Base-by-base conservation (phyloP, 2,797 vertebrate species). In the Moxostoma hubbsi region DNA sequence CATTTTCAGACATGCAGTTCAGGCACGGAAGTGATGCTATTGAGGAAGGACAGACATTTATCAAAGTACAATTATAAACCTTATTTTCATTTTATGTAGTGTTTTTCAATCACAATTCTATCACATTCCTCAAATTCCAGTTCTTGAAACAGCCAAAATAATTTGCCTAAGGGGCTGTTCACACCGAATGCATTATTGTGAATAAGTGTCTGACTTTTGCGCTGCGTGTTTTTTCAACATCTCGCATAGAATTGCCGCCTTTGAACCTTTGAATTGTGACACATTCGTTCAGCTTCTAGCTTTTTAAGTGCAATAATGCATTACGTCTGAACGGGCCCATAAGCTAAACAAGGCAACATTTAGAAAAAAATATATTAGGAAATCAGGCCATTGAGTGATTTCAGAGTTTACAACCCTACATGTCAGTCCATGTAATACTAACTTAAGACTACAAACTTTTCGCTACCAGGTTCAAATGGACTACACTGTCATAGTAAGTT, bases 1-100 rank as follows among this genome's bases (percentile, higher is more conserved):
- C 72, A 67, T 75, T 70, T 80, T 75, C n/a, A 63, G 54, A 79
- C 75, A 82, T 82, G 88, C 84, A 84, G 88, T 88, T 88, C 86
- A 92, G 91, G 92, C 91, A 93, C 91, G 89, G 88, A 86, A 83
- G 83, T 90, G 86, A 81, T 49, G 87, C 87, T 85, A 88, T 88
- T 85, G 79, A 73, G 83, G 85, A 89, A 88, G 84, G 88, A 90
- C 84, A 86, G 86, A 88, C 77, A 82, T 88, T 83, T 82, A 87
- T 50, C 81, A 88, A 73, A 80, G 67, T 77, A 83, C 84, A 77
- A 83, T 85, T 81, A 78, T 82, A 89, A 82, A 81, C 86, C 79
- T 78, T 73, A 81, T 85, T 82, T 84, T 87, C 73, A 82, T 83
- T 82, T 83, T 89, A 66, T 89, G 88, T 92, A 88, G 90, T 90